Evolutionary conservation across 2,888 invertebrate genomes (phyloP), one percentile per base, ranked within the genome.

Genomic region (Heteropelma amictum): DNA sequence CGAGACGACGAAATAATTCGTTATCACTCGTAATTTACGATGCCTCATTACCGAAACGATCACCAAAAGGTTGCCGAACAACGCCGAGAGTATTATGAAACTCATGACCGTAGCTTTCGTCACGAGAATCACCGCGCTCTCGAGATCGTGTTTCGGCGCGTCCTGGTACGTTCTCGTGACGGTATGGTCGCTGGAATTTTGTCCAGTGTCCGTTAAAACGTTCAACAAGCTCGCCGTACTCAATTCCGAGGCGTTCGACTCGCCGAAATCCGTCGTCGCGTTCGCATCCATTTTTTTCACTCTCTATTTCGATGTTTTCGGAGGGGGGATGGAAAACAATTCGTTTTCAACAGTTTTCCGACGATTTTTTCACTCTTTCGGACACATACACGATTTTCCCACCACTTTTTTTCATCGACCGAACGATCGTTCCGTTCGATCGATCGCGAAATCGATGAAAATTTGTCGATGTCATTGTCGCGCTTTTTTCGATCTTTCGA

Each of bases 1-100:
- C 0, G 97, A 97, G 7, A 98, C 98, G 14, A 98, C 97, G 89
- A 98, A 98, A 89, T 97, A 98, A 90, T 98, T 98, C 75, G 98
- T 98, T 79, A 97, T 96, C 21, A 96, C 96, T 49, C 95, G 91
- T 2, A 95, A 89, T 81, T 93, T 93, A 53, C 93, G 90, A 90
- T 96, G 91, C 88, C 97, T 89, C 94, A 96, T 93, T 84, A 96
- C 95, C 83, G 94, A 94, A 38, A 96, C 95, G 80, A 98, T 97
- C 79, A 98, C 97, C 58, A 98, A 90, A 53, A 97, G 90, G 88
- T 98, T 98, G 49, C 98, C 98, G 81, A 97, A 94, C 70, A 97
- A 92, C 78, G 98, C 97, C 49, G 96, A 94, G 56, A 96, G 88
- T 77, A 98, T 97, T 76, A 98, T 97, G 83, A 95, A 93, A 40